Percentiles rank a stretch among this genome's conserved stretches.
phyloP scores from a whole-genome alignment of 2,888 invertebrate genomes.

The Phortica magna region DNA sequence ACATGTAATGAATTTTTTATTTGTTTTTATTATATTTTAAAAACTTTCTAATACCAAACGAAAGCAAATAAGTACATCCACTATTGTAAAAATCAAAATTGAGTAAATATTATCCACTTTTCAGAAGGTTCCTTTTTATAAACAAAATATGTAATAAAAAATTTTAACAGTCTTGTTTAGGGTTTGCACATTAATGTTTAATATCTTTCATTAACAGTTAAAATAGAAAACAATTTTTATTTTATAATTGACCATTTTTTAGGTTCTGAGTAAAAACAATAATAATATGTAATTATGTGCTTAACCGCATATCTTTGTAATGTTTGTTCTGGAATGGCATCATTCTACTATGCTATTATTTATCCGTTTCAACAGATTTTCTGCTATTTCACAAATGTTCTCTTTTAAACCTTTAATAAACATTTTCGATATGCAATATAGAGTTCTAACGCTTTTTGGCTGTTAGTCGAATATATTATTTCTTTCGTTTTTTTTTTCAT shows the following conservation, averaged over 20 bases:
- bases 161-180: conserved; percentile 59
- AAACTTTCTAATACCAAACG: conserved; percentile 14
- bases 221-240: conserved; percentile 16
- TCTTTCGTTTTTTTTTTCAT: conserved; percentile 4
- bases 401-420: neutral
- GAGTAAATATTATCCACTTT: neutral
- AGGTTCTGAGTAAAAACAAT: conserved; percentile 34
- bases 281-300: no score
- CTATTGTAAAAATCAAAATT: neutral
- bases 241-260: conserved; percentile 58
- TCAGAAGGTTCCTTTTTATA: neutral
- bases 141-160: neutral
- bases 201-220: conserved; percentile 32
- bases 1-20: neutral
- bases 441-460: conserved; percentile 39
- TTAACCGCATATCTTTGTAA: neutral
- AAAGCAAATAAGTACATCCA: conserved; percentile 12
- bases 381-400: neutral
- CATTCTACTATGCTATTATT: conserved; percentile 41
- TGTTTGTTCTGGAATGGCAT: conserved; percentile 61
- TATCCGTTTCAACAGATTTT: neutral
- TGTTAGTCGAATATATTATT: conserved; percentile 37
- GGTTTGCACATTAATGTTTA: conserved; percentile 36
- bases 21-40: conserved; percentile 1
- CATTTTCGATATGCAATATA: conserved; percentile 27